A percentile compares a stretch with the other conserved stretches of the same genome.
Conservation (phyloP, 2,113 vertebrate genomes). For the Cettia cetti region DNA sequence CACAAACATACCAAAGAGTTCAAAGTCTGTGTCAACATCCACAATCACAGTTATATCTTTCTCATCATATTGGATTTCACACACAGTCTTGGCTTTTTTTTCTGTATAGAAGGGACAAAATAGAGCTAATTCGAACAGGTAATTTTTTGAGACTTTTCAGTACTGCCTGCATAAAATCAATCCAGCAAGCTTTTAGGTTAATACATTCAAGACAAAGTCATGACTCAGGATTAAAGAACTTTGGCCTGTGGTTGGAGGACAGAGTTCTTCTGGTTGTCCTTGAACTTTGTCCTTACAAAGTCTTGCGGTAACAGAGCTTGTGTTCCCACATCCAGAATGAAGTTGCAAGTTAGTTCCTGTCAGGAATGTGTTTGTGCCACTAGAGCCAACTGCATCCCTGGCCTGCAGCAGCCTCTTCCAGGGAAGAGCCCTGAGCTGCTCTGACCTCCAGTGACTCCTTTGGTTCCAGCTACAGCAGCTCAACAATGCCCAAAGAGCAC, state of each 20-base stretch:
- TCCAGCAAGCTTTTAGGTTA: background rate
- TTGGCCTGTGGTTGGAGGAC: background rate
- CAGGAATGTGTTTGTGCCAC: background rate
- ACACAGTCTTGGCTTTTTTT: conserved; percentile 17
- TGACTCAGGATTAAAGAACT: background rate
- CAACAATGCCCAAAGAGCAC: background rate
- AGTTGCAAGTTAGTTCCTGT: background rate
- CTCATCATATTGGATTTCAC: conserved; percentile 25
- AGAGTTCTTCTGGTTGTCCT: background rate
- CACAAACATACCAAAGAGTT: background rate
- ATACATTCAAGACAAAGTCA: background rate
- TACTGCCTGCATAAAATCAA: background rate
- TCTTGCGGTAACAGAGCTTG: background rate
- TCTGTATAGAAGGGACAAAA: conserved; percentile 1
- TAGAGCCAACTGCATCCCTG: background rate
- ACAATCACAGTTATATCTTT: conserved; percentile 14
- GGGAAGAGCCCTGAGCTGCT: background rate
- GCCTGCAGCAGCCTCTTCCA: background rate
- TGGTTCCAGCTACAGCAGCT: background rate
- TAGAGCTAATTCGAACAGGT: background rate
- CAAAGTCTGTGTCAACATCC: background rate
- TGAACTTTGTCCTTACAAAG: background rate
- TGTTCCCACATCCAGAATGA: background rate
- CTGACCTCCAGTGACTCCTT: background rate
- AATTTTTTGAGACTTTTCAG: background rate